Base-by-base conservation (phyloP, 2,113 vertebrate genomes). In the Phyllostomus discolor region DNA sequence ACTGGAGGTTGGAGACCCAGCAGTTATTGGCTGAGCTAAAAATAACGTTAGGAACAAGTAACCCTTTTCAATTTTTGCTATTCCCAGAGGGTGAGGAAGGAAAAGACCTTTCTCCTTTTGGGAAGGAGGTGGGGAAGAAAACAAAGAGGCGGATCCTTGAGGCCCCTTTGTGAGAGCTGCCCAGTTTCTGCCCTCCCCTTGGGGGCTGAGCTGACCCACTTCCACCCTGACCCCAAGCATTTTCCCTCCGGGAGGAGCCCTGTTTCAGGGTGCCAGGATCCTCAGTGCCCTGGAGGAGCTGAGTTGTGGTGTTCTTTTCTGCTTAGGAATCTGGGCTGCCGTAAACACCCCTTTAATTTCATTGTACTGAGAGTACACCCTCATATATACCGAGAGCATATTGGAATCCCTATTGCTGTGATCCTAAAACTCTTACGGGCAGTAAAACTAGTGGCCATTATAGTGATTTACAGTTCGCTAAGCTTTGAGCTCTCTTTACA, bases 31-130 rank as follows among this genome's bases (percentile, higher is more conserved):
- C 72, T 38, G 33, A 90, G 70, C 79, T 95, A 64, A 83, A 89
- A 93, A 93, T 67, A 95, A 91, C 19, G 1, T 43, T 22, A 82
- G 54, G 52, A 76, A 93, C 83, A 94, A 94, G 66, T 19, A 69
- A 69, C 28, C 79, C 48, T 95, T 93, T 82, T 84, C 64, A 81
- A 35, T 10, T 50, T 94, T 59, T 64, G 41, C 28, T 62, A 59
- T 50, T n/a, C 62, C 31, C 84, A 17, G 59, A 94, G 62, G 50
- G 67, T 5, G 19, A 28, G 84, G 90, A 94, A 81, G 83, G 66
- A 92, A 79, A 73, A 90, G 35, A 33, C 35, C 46, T 69, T 70
- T 64, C 59, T 57, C 50, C 19, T 73, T 94, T 94, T 57, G 35
- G 35, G 41, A 83, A 86, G 38, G 82, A 64, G 19, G 31, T 20